phyloP scores from a whole-genome alignment of 2,888 invertebrate species.

The Dinocampus coccinellae region DNA sequence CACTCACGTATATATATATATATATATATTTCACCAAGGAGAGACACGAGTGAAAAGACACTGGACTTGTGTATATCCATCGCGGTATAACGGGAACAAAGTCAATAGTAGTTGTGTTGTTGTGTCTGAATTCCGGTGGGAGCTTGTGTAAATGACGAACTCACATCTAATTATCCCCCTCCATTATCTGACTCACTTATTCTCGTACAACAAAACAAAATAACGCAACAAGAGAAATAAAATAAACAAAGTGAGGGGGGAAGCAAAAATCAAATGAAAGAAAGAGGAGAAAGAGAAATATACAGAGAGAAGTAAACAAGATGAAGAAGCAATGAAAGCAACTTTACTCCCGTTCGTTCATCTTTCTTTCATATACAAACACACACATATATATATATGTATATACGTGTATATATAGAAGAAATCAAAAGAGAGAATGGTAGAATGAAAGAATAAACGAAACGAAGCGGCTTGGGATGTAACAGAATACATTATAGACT shows the following conservation, averaged over 20 bases:
- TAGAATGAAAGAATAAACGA: slow-evolving; percentile 33
- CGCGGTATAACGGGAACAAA: slow-evolving; percentile 5
- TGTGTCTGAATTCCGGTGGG: slow-evolving; percentile 37
- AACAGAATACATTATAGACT: slow-evolving; percentile 62
- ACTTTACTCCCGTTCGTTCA: neutral
- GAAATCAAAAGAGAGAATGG: slow-evolving; percentile 9
- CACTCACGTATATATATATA: slow-evolving; percentile 2
- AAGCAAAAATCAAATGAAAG: too few species aligned
- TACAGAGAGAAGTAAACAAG: slow-evolving; percentile 12
- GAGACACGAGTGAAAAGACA: neutral
- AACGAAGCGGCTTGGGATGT: slow-evolving; percentile 48
- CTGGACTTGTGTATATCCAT: neutral
- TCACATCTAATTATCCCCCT: slow-evolving; percentile 55
- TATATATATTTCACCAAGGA: neutral
- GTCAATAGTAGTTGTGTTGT: slow-evolving; percentile 31
- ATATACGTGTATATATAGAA: neutral
- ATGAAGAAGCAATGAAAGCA: slow-evolving; percentile 22
- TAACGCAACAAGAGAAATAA: slow-evolving; percentile 9
- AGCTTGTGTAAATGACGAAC: slow-evolving; percentile 42
- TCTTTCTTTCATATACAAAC: neutral
- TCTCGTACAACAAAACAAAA: neutral
- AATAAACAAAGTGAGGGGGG: too few species aligned
- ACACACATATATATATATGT: neutral
- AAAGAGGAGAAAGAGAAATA: neutral
- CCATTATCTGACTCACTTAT: slow-evolving; percentile 12